Evolutionary conservation across 2,888 invertebrate species (phyloP), one percentile per base, ranked within the genome.

Genomic region (Hartigia nigra): DNA sequence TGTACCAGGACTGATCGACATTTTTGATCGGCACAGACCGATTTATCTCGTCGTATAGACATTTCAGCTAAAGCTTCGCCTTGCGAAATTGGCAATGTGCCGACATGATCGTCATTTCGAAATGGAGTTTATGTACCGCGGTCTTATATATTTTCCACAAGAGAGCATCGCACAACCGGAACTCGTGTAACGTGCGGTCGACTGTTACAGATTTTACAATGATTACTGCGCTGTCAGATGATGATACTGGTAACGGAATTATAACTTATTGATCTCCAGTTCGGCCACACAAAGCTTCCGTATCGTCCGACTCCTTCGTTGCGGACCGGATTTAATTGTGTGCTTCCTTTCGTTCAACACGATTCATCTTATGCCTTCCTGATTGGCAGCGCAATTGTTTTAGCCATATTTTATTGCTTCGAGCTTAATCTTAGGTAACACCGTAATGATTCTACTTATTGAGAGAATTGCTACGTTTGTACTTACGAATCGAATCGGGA

Each of bases 201-300:
- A 84, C 81, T 84, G 81, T 84, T 80, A 78, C 83, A 78, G 83
- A 74, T 81, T 86, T 85, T 81, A 84, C 79, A 83, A 78, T 84
- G 84, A 84, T 84, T 86, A 80, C 79, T 80, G 77, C 32, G 74
- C 55, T 74, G 77, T 84, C 84, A 83, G 78, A 79, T 84, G 85
- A 84, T 81, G 79, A 79, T 72, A 76, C 80, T 80, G 84, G 84
- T 75, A 85, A 83, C 85, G 84, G 79, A 81, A 78, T 81, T 82
- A 82, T 82, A 86, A 84, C 81, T 84, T 80, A 78, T 78, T 70
- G 80, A 77, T 55, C 55, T 55, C 9, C 79, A 76, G 81, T 80
- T 82, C 83, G 80, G 78, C 78, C 79, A 77, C 81, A 79, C 74
- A 78, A 81, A 80, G 78, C 80, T 37, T 37, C 83, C 74, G 55